Evolutionary conservation across 2,113 vertebrate species (phyloP).

Genomic region (Caloenas nicobarica): DNA sequence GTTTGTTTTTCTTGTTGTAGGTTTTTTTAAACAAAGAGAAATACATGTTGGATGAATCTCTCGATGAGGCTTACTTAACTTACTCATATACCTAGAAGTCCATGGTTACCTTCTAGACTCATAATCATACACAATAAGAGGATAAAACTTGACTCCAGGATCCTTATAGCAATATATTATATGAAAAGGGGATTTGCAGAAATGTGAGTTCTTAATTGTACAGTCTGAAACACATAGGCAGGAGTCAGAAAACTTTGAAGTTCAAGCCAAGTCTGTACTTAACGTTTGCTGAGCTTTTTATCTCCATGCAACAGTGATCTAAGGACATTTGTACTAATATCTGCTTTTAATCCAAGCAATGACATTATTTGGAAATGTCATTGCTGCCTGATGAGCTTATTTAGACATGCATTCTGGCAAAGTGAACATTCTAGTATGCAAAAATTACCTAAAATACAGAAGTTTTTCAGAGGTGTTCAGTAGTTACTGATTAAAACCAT

Average conservation of each 20-base stretch:
- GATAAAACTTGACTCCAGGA: neutral
- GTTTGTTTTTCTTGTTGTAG: neutral
- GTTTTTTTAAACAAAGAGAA: neutral
- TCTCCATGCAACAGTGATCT: neutral
- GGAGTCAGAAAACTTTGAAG: slow-evolving; percentile 28
- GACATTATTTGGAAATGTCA: neutral
- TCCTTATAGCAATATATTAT: neutral
- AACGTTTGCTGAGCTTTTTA: neutral
- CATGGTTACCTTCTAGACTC: neutral
- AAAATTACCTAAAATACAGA: neutral
- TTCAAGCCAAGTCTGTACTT: neutral
- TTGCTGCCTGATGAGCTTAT: neutral
- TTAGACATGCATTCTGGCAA: neutral
- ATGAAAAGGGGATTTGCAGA: neutral
- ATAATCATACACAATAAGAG: neutral
- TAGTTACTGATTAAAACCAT: neutral
- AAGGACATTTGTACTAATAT: neutral
- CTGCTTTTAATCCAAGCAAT: neutral
- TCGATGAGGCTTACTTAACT: neutral
- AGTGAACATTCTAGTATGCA: neutral
- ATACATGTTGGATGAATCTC: neutral
- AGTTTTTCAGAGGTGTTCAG: neutral
- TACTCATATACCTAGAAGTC: neutral
- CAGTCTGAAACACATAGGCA: neutral
- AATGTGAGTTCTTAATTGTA: neutral